Conservation (phyloP, 2,113 vertebrate species). For the Pongo abelii region DNA sequence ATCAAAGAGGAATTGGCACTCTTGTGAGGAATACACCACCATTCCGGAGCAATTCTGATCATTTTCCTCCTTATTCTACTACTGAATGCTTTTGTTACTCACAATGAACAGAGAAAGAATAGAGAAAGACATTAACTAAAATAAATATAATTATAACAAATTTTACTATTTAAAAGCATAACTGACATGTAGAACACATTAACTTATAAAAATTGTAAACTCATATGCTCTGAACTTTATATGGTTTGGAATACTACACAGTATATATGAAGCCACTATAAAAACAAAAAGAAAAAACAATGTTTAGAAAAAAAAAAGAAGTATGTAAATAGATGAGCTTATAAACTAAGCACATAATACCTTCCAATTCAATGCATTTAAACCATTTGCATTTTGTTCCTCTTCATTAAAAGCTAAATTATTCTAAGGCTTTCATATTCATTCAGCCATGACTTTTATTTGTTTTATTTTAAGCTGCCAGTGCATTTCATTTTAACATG, state of each 20-base stretch:
- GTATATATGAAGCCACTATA: background rate
- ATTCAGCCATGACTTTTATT: conserved; percentile 61
- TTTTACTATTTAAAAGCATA: background rate
- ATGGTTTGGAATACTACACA: background rate
- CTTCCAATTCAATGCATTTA: conserved; percentile 32
- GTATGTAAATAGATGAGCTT: background rate
- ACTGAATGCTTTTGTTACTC: background rate
- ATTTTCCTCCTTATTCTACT: background rate
- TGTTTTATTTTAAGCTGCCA: conserved; percentile 76
- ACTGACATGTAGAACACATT: background rate
- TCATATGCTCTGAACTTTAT: background rate
- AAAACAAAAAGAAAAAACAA: background rate
- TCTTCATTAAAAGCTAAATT: conserved; percentile 70
- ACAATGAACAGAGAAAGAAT: conserved; percentile 8
- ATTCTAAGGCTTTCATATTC: conserved; percentile 58
- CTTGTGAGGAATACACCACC: background rate
- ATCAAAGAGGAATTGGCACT: background rate
- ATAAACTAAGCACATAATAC: conserved; percentile 12
- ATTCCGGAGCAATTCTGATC: background rate
- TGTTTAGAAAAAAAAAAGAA: background rate
- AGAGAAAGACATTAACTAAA: background rate
- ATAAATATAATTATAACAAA: background rate
- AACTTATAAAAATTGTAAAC: background rate
- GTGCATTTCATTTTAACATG: conserved; percentile 76
- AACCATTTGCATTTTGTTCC: conserved; percentile 49